Evolutionary conservation across 2,797 vertebrate genomes (phyloP).

Genomic region (Alosa sapidissima): DNA sequence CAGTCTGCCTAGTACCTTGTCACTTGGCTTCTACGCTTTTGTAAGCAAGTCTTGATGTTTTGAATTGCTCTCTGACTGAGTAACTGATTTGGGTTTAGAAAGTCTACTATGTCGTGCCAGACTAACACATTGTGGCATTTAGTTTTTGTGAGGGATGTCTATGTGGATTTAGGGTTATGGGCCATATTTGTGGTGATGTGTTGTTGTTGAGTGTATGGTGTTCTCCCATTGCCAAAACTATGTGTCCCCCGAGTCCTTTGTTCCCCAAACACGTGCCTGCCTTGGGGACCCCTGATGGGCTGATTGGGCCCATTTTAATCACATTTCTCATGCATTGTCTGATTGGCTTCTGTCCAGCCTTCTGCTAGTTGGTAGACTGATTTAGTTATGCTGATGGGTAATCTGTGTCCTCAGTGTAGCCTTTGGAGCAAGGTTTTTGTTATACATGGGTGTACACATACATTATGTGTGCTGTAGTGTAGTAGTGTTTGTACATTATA

Average conservation of each 20-base stretch:
- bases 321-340: slow-evolving; percentile 8
- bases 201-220: neutral
- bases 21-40: neutral
- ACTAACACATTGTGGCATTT: neutral
- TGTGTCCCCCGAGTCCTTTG: neutral
- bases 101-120: neutral
- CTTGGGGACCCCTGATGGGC: neutral
- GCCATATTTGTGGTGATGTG: neutral
- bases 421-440: neutral
- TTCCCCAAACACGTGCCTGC: neutral
- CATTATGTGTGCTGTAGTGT: no score
- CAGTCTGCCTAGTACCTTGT: neutral
- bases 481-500: no score
- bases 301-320: neutral
- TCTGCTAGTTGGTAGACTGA: neutral
- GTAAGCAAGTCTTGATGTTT: neutral
- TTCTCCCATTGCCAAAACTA: neutral
- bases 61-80: neutral
- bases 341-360: neutral
- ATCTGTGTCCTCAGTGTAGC: neutral
- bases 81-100: neutral
- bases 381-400: neutral
- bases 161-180: neutral
- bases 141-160: neutral
- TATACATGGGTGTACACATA: neutral